A percentile compares a stretch with the other conserved stretches of the same genome.
These are phyloP conservation scores for Drosophila azteca DNA, from an alignment of 1,140 invertebrate species.

Conservation along the genomic window DNA sequence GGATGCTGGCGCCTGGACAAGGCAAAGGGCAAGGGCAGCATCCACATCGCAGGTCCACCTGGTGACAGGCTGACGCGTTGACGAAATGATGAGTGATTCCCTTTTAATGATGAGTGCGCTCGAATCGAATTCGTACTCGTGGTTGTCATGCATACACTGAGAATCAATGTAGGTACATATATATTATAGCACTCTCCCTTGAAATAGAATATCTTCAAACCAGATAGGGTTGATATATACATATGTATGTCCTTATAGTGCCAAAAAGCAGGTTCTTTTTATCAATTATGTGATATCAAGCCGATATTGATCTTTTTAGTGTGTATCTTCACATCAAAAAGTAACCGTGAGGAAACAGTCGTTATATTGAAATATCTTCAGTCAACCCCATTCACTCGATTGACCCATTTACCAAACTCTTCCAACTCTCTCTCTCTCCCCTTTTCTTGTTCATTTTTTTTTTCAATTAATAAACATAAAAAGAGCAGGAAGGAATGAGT, in stretches of 20 bases:
- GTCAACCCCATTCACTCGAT: slow-evolving; percentile 3
- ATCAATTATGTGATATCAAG: too few species aligned
- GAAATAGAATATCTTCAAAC: too few species aligned
- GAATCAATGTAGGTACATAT: too few species aligned
- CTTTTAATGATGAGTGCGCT: slow-evolving; percentile 32
- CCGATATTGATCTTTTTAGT: slow-evolving; percentile 8
- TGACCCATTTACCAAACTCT: slow-evolving; percentile 54
- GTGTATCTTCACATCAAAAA: slow-evolving; percentile 25
- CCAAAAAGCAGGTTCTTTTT: too few species aligned
- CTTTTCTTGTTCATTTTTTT: slow-evolving; percentile 32
- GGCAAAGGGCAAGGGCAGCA: too few species aligned
- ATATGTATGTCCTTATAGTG: too few species aligned
- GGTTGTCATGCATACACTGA: background rate
- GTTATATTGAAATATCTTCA: slow-evolving; percentile 29
- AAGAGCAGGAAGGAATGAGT: slow-evolving; percentile 8
- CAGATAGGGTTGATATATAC: too few species aligned
- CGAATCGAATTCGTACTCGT: background rate
- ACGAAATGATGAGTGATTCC: slow-evolving; percentile 23
- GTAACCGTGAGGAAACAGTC: background rate
- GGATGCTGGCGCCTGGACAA: slow-evolving; percentile 12
- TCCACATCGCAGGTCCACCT: slow-evolving; percentile 10
- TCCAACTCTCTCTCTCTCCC: background rate
- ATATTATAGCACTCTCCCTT: too few species aligned
- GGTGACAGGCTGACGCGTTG: slow-evolving; percentile 24
- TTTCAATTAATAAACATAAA: slow-evolving; percentile 61